Conservation (phyloP, 2,797 vertebrate genomes). For the Pempheris klunzingeri region DNA sequence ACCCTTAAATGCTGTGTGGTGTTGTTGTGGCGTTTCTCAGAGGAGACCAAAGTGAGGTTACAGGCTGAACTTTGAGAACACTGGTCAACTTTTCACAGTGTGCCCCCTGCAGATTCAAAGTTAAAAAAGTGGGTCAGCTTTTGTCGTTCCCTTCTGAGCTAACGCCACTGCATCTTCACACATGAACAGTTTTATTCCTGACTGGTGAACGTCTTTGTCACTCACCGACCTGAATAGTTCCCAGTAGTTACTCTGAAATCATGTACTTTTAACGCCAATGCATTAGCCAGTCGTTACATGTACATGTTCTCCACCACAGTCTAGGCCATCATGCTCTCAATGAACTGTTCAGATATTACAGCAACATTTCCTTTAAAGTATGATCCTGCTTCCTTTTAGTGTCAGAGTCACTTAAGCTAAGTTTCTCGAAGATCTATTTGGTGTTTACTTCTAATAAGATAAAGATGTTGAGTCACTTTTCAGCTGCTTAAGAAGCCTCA, state of each 20-base stretch:
- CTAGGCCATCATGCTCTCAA: not conserved
- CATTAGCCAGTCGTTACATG: not conserved
- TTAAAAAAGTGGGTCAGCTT: slow-evolving; percentile 80
- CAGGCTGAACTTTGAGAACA: slow-evolving; percentile 32
- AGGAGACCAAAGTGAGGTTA: not conserved
- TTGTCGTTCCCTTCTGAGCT: slow-evolving; percentile 63
- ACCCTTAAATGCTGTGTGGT: not conserved
- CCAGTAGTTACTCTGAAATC: not conserved
- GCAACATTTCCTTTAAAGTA: not conserved
- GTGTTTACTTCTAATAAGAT: not conserved
- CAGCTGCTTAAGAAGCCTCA: not conserved
- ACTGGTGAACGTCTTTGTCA: slow-evolving; percentile 47
- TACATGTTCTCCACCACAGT: not conserved
- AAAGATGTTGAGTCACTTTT: not conserved
- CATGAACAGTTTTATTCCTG: slow-evolving; percentile 59
- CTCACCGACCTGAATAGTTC: slow-evolving; percentile 16
- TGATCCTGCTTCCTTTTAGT: not conserved
- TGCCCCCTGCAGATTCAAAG: slow-evolving; percentile 73
- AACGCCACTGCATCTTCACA: slow-evolving; percentile 61
- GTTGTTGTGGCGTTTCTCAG: too few relatives aligned
- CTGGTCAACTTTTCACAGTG: slow-evolving; percentile 60
- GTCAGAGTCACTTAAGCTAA: not conserved
- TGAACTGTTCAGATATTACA: not conserved
- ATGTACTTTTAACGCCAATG: not conserved
- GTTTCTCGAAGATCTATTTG: not conserved